These are phyloP conservation scores for Zoanthus sociatus DNA, from an alignment of 92 coral and sea anemone genomes.

Conservation along the genomic window DNA sequence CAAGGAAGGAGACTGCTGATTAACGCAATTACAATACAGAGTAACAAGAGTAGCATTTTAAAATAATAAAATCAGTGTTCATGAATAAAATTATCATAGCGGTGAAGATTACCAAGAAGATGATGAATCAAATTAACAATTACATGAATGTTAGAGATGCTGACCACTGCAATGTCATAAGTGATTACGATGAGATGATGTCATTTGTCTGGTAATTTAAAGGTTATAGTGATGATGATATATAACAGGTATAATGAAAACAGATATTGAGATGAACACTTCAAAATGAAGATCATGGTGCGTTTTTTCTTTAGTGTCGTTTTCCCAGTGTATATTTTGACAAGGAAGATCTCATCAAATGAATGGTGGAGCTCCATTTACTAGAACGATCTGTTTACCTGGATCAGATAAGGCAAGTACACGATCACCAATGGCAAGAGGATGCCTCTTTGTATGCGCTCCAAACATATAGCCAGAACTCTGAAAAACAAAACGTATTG, in stretches of 20 bases:
- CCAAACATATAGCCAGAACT: conserved; percentile 96
- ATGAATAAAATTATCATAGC: too few species aligned
- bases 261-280: too few species aligned
- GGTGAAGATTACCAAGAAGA: too few species aligned
- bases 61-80: too few species aligned
- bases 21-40: not conserved
- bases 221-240: not conserved
- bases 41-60: not conserved
- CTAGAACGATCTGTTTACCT: conserved; percentile 55
- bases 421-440: conserved; percentile 90
- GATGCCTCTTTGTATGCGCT: conserved; percentile 97
- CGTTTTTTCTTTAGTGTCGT: too few species aligned
- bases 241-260: not conserved
- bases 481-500: conserved; percentile 51
- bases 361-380: not conserved
- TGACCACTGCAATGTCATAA: not conserved
- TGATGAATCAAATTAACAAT: too few species aligned
- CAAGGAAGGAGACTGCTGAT: not conserved
- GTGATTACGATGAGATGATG: not conserved
- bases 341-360: not conserved
- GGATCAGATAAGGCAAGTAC: conserved; percentile 94
- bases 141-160: too few species aligned
- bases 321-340: not conserved
- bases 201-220: not conserved
- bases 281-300: not conserved